These are phyloP conservation scores for Nomada ruficornis DNA, from an alignment of 2,888 invertebrate genomes.

Conservation along the genomic window DNA sequence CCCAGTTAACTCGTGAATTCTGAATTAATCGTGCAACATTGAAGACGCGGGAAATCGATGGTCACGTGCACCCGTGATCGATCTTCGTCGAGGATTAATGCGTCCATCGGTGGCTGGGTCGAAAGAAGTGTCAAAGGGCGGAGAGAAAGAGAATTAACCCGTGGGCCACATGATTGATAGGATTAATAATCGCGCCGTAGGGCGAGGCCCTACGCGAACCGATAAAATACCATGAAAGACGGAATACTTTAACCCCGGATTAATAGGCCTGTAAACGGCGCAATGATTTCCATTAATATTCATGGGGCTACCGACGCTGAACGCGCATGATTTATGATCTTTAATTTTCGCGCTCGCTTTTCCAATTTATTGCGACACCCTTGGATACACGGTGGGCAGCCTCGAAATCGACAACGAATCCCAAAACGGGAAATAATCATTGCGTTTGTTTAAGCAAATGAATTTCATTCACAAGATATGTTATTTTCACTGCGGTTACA, in stretches of 20 bases:
- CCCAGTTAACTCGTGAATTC: background rate
- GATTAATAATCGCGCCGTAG: conserved; percentile 77
- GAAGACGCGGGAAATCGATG: background rate
- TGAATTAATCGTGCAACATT: conserved; percentile 8
- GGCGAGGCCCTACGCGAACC: conserved; percentile 47
- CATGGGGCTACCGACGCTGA: conserved; percentile 77
- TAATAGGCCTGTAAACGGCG: conserved; percentile 83
- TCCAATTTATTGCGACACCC: conserved; percentile 58
- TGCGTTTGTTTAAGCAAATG: background rate
- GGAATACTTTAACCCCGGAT: conserved; percentile 81
- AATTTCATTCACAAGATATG: background rate
- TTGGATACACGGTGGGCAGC: background rate
- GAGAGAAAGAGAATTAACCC: conserved; percentile 40
- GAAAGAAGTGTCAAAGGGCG: conserved; percentile 56
- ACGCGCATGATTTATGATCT: conserved; percentile 76
- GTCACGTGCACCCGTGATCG: conserved; percentile 34
- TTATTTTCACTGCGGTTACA: no score
- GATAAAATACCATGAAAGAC: conserved; percentile 81
- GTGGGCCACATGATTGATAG: conserved; percentile 81
- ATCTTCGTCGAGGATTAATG: conserved; percentile 51
- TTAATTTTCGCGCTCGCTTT: conserved; percentile 73
- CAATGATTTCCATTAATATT: conserved; percentile 84
- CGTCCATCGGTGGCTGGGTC: conserved; percentile 6
- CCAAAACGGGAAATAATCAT: background rate
- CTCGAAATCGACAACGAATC: background rate